Evolutionary conservation across 2,797 vertebrate genomes (phyloP).

Genomic region (Poeciliopsis presidionis): DNA sequence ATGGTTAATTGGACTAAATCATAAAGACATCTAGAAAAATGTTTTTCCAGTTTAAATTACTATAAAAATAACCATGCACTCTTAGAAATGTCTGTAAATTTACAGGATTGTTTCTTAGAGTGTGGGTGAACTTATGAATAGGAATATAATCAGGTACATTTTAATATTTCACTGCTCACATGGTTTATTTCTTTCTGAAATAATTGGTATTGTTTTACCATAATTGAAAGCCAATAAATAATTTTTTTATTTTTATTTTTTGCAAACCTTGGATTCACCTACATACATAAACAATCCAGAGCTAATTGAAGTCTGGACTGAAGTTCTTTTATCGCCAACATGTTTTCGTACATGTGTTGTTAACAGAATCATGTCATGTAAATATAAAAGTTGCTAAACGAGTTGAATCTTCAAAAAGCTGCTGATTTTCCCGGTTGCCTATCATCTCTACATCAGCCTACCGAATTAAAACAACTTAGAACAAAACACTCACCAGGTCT

Average conservation of each 20-base stretch:
- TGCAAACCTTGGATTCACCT: neutral
- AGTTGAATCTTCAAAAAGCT: neutral
- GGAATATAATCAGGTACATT: neutral
- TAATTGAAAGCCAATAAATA: neutral
- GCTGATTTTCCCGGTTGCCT: neutral
- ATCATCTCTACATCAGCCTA: neutral
- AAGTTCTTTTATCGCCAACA: neutral
- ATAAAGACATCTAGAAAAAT: neutral
- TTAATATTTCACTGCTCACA: neutral
- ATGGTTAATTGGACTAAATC: neutral
- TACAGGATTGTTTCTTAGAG: too few species aligned
- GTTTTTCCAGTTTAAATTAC: neutral
- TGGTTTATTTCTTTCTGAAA: neutral
- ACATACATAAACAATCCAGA: neutral
- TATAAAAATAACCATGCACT: neutral
- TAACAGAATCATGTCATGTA: neutral
- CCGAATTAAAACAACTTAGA: neutral
- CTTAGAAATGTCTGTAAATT: too few species aligned
- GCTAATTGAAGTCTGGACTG: neutral
- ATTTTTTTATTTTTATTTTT: neutral
- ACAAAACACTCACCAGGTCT: slow-evolving; percentile 85
- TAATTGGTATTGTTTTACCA: neutral
- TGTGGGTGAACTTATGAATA: neutral
- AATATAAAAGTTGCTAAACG: neutral
- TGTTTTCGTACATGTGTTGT: neutral